Percentiles rank a stretch among this genome's conserved stretches.
These are phyloP conservation scores for Calliopsis andreniformis DNA, from an alignment of 1,140 invertebrate genomes.

Conservation along the genomic window DNA sequence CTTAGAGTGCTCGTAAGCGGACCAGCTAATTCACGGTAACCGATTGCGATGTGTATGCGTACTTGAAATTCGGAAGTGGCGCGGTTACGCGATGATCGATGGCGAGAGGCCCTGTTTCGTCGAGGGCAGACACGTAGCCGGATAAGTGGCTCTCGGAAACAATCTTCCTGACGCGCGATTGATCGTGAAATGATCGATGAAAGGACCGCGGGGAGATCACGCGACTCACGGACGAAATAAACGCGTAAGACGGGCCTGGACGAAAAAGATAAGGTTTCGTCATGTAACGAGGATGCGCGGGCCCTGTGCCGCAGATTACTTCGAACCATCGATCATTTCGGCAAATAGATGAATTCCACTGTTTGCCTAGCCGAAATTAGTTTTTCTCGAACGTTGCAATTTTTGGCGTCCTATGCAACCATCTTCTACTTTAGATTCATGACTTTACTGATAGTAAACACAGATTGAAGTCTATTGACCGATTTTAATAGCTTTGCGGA, in stretches of 20 bases:
- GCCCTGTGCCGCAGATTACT: slow-evolving; percentile 46
- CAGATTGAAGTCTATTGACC: not conserved
- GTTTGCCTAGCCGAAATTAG: slow-evolving; percentile 66
- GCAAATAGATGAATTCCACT: slow-evolving; percentile 61
- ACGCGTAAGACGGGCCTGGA: slow-evolving; percentile 54
- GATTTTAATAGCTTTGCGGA: not conserved
- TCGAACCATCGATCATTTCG: slow-evolving; percentile 63
- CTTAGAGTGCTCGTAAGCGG: slow-evolving; percentile 53
- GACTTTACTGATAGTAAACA: slow-evolving; percentile 9
- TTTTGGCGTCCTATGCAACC: not conserved
- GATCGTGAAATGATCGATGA: slow-evolving; percentile 69
- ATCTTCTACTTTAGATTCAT: slow-evolving; percentile 24
- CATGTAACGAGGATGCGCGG: slow-evolving; percentile 24
- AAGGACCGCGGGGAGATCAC: slow-evolving; percentile 46
- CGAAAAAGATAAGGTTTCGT: slow-evolving; percentile 65
- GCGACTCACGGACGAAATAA: slow-evolving; percentile 51
- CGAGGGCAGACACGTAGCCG: slow-evolving; percentile 53
- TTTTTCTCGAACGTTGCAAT: slow-evolving; percentile 37
- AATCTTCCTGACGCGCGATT: slow-evolving; percentile 61
- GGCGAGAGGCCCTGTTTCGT: slow-evolving; percentile 50
- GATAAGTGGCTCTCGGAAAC: slow-evolving; percentile 59
- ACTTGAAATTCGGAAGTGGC: slow-evolving; percentile 66
- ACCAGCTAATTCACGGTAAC: slow-evolving; percentile 61
- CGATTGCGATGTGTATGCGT: slow-evolving; percentile 56
- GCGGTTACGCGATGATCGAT: slow-evolving; percentile 67